Conservation (phyloP, 92 coral and sea anemone species). For the Zoanthus sociatus region DNA sequence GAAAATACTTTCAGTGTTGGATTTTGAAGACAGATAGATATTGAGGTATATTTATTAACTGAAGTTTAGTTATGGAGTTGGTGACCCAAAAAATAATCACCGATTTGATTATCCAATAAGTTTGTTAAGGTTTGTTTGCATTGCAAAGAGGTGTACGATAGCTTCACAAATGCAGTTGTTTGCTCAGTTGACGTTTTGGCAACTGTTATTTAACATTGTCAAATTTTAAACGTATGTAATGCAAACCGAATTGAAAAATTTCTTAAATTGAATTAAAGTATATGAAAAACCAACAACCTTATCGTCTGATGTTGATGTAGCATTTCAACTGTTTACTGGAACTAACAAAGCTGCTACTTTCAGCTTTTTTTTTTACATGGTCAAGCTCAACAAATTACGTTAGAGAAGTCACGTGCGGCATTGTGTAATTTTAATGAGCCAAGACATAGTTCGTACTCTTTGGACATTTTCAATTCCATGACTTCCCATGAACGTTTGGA, state of each 20-base stretch:
- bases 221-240: slow-evolving; percentile 26
- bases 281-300: background rate
- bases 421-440: no score
- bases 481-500: no score
- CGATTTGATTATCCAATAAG: background rate
- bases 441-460: no score
- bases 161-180: background rate
- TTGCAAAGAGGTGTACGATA: background rate
- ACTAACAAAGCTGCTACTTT: no score
- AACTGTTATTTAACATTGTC: slow-evolving; percentile 11
- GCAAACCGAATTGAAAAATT: slow-evolving; percentile 11
- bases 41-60: background rate
- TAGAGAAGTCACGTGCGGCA: no score
- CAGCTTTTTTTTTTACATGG: no score
- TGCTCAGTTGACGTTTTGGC: background rate
- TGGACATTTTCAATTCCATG: no score
- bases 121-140: background rate
- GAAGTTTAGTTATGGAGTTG: background rate
- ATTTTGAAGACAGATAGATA: background rate
- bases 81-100: background rate
- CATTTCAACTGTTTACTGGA: background rate
- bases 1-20: background rate
- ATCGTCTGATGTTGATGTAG: background rate
- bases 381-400: no score
- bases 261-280: slow-evolving; percentile 27